Base-by-base conservation (phyloP, 35 echinoderm and acorn worm species). In the Lytechinus variegatus region DNA sequence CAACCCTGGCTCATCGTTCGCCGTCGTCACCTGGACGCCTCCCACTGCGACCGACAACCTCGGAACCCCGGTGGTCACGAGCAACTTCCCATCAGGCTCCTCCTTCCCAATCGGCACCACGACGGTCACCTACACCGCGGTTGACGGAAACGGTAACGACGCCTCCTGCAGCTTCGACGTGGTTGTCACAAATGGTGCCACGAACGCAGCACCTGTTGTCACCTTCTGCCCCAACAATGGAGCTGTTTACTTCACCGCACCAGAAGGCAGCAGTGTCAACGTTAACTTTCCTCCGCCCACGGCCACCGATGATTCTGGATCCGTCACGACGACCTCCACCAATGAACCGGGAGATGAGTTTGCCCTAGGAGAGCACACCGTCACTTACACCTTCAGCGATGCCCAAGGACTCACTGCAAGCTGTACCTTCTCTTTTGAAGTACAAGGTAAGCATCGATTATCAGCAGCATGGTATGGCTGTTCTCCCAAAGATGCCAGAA, bases 21-120 rank as follows among this genome's bases (percentile, higher is more conserved):
- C 55, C 27, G 52, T 53, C 12, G 96, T 97, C 14, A 97, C 97
- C 8, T 98, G 96, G 96, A 54, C 92, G 58, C 95, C 95, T n/a
- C 96, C 96, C 51, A 97, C 95, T 9, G 97, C 95, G 6, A 97
- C 94, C 11, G 97, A 98, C 60, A 95, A 95, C 87, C 89, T 89
- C 92, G 97, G 97, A 29, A 58, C 95, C 57, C 95, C 89, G 0
- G 19, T 61, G 13, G 71, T 96, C 44, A 52, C 88, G 8, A 91
- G 61, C 13, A 95, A 93, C 8, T 94, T 97, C 87, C 29, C 86
- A 16, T 88, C 96, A 11, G 97, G 97, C 14, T 16, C 95, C 28
- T 24, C 87, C 16, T 98, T 98, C 94, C 14, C 29, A 8, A 95
- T 96, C 21, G 97, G 96, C 16, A 91, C 58, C 91, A 97, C 95